phyloP scores from a whole-genome alignment of 2,797 vertebrate species.

The Darevskia nairensis region DNA sequence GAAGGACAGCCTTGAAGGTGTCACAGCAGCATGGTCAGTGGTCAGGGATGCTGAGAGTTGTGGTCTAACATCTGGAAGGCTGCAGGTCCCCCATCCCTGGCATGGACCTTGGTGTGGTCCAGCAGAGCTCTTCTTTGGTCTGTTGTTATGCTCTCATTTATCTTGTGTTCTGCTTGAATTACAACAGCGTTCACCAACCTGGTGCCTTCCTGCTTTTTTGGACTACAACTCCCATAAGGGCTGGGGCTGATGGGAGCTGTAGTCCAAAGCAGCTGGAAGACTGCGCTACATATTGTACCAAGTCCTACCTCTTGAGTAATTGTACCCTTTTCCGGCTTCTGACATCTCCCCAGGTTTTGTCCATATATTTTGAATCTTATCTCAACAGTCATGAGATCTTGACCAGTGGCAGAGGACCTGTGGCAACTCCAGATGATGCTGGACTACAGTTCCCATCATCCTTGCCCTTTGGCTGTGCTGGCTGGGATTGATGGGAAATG shows the following conservation, averaged over 20 bases:
- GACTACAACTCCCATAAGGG: too few species aligned
- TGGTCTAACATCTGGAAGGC: neutral
- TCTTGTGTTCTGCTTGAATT: neutral
- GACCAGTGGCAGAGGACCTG: too few species aligned
- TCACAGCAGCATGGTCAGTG: neutral
- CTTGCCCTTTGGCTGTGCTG: too few species aligned
- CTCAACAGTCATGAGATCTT: too few species aligned
- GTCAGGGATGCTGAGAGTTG: neutral
- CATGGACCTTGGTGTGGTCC: neutral
- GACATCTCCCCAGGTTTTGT: neutral
- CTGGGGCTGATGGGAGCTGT: too few species aligned
- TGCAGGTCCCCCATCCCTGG: neutral
- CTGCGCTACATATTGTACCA: neutral
- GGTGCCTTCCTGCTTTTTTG: too few species aligned
- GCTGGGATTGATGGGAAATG: too few species aligned
- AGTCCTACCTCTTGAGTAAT: neutral
- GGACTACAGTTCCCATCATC: too few species aligned
- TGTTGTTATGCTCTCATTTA: neutral
- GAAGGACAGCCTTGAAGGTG: neutral
- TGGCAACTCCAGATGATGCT: too few species aligned
- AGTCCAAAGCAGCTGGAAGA: too few species aligned
- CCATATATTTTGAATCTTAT: neutral
- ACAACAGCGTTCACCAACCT: too few species aligned
- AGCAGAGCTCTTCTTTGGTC: neutral
- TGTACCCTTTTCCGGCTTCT: neutral